Conservation (phyloP, 2,797 vertebrate genomes). For the Rhinogobio ventralis region DNA sequence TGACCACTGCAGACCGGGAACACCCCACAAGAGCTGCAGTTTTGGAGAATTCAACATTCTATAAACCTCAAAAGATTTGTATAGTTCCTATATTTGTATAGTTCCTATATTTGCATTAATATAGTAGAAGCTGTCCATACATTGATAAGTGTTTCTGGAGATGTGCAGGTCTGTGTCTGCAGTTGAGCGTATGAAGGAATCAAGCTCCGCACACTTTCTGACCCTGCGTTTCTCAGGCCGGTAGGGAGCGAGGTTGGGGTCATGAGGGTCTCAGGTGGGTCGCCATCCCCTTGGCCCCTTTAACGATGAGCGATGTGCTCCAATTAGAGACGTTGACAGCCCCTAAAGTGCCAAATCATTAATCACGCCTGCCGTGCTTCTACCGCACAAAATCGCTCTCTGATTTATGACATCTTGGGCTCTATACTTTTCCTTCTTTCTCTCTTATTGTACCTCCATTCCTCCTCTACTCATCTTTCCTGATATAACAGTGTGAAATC, state of each 20-base stretch:
- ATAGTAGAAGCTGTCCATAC: not conserved
- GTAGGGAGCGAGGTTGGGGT: slow-evolving; percentile 30
- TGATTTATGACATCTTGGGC: slow-evolving; percentile 79
- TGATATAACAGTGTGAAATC: slow-evolving; percentile 68
- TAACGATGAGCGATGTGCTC: slow-evolving; percentile 85
- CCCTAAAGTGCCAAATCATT: slow-evolving; percentile 80
- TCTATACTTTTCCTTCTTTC: slow-evolving; percentile 54
- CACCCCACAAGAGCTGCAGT: too few species aligned
- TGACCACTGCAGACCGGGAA: too few species aligned
- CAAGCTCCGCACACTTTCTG: slow-evolving; percentile 68
- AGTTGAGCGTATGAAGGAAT: not conserved
- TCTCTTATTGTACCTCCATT: slow-evolving; percentile 38
- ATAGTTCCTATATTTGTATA: not conserved
- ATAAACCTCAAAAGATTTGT: not conserved
- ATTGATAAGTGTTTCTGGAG: not conserved
- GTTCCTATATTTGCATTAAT: not conserved
- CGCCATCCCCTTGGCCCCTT: slow-evolving; percentile 70
- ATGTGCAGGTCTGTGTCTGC: slow-evolving; percentile 12
- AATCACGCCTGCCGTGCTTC: slow-evolving; percentile 74
- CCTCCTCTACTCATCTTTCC: slow-evolving; percentile 66
- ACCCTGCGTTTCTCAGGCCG: slow-evolving; percentile 60
- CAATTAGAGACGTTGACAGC: slow-evolving; percentile 84
- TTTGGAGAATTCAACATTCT: not conserved
- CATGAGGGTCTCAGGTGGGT: slow-evolving; percentile 65
- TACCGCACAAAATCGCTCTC: slow-evolving; percentile 76